These are phyloP conservation scores for Bombus confusus DNA, from an alignment of 1,140 invertebrate genomes.

Conservation along the genomic window DNA sequence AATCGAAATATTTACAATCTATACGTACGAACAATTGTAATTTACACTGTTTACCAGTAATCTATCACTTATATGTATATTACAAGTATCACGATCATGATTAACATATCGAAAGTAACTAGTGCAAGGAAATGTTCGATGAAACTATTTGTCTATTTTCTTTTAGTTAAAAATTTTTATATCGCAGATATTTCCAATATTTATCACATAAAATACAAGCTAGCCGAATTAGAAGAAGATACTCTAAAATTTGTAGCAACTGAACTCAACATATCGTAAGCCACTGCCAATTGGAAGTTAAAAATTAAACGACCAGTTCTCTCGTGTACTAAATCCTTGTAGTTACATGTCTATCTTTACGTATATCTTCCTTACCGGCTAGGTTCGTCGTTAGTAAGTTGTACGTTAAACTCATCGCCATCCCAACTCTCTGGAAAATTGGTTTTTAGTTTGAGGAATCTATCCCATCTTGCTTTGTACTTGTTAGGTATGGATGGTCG, in stretches of 20 bases:
- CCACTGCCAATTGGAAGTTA: too few species aligned
- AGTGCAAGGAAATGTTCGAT: neutral
- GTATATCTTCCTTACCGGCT: constrained; percentile 9
- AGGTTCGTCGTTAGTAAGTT: neutral
- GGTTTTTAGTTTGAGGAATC: constrained; percentile 28
- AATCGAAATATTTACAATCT: neutral
- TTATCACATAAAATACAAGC: neutral
- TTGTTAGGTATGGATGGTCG: constrained; percentile 51
- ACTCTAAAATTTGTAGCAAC: too few species aligned
- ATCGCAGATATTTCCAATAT: neutral
- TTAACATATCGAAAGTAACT: neutral
- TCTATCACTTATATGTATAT: neutral
- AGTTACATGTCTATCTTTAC: neutral
- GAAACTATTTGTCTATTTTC: neutral
- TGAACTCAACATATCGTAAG: too few species aligned
- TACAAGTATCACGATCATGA: neutral
- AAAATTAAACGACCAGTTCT: too few species aligned
- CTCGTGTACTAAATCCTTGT: too few species aligned
- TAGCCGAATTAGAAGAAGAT: too few species aligned
- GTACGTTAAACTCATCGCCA: neutral
- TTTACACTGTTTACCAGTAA: neutral
- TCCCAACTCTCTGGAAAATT: constrained; percentile 23
- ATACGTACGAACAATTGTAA: neutral
- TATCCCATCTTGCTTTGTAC: constrained; percentile 52
- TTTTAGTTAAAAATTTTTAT: neutral